Evolutionary conservation across 1,140 invertebrate species (phyloP).

Genomic region (Drosophila nannoptera): DNA sequence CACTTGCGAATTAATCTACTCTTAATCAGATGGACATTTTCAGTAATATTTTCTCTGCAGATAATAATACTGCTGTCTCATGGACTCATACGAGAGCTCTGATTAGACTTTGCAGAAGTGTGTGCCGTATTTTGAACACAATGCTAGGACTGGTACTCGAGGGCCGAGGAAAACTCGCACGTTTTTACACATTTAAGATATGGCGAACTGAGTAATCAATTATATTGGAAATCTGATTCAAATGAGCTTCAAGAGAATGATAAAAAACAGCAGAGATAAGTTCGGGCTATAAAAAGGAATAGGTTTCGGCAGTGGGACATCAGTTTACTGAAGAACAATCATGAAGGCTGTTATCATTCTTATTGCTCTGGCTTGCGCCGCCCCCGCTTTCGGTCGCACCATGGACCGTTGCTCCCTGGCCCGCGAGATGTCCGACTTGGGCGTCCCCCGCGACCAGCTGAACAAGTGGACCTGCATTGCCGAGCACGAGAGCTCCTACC

Average conservation of each 20-base stretch:
- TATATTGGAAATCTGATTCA: no score
- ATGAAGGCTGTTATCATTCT: constrained; percentile 47
- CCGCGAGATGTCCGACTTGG: constrained; percentile 48
- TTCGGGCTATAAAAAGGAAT: constrained; percentile 11
- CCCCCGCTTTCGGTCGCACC: constrained; percentile 38
- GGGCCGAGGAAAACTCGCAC: no score
- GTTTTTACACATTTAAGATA: no score
- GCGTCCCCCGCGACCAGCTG: constrained; percentile 40
- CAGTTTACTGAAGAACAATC: no score
- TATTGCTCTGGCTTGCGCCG: constrained; percentile 37
- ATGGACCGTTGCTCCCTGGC: constrained; percentile 70
- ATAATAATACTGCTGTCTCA: not conserved
- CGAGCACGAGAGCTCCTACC: constrained; percentile 45
- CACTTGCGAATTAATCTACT: constrained; percentile 7
- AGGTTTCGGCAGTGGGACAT: not conserved
- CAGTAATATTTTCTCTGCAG: not conserved
- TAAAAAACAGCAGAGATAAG: not conserved
- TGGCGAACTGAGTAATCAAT: no score
- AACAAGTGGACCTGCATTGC: constrained; percentile 49
- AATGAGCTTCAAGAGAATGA: no score
- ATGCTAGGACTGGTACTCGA: no score
- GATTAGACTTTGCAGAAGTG: no score
- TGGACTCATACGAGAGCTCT: not conserved
- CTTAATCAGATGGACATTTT: constrained; percentile 11
- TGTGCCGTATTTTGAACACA: no score